phyloP scores from a whole-genome alignment of 2,888 invertebrate species.

The Gisinianus flammeolus region DNA sequence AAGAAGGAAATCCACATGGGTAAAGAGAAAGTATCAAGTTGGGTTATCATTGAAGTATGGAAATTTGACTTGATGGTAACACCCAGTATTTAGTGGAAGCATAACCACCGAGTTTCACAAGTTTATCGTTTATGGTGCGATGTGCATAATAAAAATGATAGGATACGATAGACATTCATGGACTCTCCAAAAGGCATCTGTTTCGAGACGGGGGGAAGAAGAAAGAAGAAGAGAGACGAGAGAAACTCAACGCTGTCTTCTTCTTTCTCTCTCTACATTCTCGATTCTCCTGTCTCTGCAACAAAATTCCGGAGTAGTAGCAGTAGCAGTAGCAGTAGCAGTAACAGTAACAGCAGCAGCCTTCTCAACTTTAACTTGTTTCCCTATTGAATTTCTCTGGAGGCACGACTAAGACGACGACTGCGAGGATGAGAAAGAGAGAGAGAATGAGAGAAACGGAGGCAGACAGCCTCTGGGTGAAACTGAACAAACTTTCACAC shows the following conservation, averaged over 20 bases:
- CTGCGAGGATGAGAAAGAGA: background rate
- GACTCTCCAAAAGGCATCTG: background rate
- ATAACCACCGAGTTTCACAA: too few species aligned
- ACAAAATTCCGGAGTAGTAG: background rate
- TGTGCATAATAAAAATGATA: constrained; percentile 5
- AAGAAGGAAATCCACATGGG: background rate
- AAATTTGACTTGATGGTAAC: background rate
- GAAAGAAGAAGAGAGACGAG: background rate
- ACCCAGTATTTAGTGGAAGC: too few species aligned
- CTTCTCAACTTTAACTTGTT: constrained; percentile 1
- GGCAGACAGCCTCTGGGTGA: constrained; percentile 4
- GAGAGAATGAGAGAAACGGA: background rate
- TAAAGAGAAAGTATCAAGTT: background rate
- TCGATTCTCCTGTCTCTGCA: background rate
- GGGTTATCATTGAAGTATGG: background rate
- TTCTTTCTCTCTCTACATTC: background rate
- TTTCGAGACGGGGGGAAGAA: background rate
- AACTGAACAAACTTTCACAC: constrained; percentile 23
- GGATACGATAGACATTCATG: too few species aligned
- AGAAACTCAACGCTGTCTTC: background rate
- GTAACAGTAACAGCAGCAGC: background rate
- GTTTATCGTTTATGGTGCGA: too few species aligned
- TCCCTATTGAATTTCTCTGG: constrained; percentile 1
- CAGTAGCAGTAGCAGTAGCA: background rate
- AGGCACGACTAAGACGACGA: background rate